Percentiles rank a stretch among this genome's conserved stretches.
Conservation (phyloP, 2,888 invertebrate genomes). For the Xestia rhomboidea region DNA sequence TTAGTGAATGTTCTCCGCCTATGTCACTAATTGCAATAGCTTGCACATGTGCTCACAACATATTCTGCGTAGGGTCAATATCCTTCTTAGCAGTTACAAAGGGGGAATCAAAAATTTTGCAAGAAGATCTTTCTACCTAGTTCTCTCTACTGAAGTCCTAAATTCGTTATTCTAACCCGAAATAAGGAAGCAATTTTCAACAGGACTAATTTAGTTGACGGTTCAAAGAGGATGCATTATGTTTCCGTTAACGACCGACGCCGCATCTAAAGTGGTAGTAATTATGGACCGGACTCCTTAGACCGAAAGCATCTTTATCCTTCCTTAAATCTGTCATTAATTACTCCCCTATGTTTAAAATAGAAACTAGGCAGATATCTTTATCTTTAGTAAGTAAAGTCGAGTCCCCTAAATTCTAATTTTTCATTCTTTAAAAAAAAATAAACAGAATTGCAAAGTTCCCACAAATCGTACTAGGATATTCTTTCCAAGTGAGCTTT, state of each 20-base stretch:
- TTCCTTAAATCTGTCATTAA: slow-evolving; percentile 36
- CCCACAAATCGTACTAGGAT: slow-evolving; percentile 36
- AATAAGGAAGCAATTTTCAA: slow-evolving; percentile 81
- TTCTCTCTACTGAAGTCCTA: slow-evolving; percentile 36
- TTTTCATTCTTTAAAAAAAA: neutral
- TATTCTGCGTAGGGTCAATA: slow-evolving; percentile 12
- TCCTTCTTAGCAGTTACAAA: slow-evolving; percentile 16
- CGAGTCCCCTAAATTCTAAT: neutral
- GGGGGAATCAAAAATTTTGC: neutral
- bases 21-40: slow-evolving; percentile 43
- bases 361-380: neutral
- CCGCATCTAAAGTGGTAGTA: slow-evolving; percentile 71
- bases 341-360: slow-evolving; percentile 20
- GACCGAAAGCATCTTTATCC: slow-evolving; percentile 51
- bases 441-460: slow-evolving; percentile 33
- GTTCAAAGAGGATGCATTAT: slow-evolving; percentile 80
- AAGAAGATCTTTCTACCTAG: slow-evolving; percentile 11
- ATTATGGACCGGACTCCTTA: slow-evolving; percentile 65
- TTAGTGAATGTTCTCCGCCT: slow-evolving; percentile 29
- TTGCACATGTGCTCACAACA: slow-evolving; percentile 29
- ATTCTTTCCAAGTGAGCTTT: slow-evolving; percentile 55
- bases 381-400: neutral
- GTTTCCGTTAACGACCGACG: slow-evolving; percentile 78
- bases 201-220: slow-evolving; percentile 79
- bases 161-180: slow-evolving; percentile 60